phyloP scores from a whole-genome alignment of 2,113 vertebrate species.

The Reinhardtius hippoglossoides region DNA sequence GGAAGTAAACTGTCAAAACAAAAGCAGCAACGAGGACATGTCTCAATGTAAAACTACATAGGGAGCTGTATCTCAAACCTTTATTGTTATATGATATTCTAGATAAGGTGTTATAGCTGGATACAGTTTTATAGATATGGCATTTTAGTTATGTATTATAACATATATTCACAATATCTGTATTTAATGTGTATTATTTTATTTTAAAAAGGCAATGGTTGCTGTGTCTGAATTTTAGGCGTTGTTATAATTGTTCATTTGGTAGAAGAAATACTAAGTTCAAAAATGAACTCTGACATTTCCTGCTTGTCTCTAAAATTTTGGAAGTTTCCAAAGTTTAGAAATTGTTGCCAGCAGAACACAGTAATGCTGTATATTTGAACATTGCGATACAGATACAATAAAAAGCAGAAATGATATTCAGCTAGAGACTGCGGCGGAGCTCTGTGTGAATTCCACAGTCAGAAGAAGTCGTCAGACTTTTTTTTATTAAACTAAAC shows the following conservation, averaged over 20 bases:
- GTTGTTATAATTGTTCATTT: too few relatives aligned
- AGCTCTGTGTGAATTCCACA: too few relatives aligned
- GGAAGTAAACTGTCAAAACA: not conserved
- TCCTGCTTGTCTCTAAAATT: not conserved
- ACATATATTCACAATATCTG: too few relatives aligned
- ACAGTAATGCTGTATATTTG: not conserved
- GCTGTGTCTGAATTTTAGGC: too few relatives aligned
- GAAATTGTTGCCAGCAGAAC: too few relatives aligned
- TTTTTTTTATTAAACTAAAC: too few relatives aligned
- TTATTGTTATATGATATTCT: not conserved
- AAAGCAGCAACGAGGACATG: conserved; percentile 31
- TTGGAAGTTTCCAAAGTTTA: too few relatives aligned
- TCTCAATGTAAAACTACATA: not conserved
- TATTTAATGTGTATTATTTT: not conserved
- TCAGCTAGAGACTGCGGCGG: not conserved
- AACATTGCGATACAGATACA: not conserved
- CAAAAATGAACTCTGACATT: not conserved
- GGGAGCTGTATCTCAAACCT: not conserved
- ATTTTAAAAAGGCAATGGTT: not conserved
- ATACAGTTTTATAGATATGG: not conserved
- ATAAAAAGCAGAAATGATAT: not conserved
- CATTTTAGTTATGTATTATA: not conserved
- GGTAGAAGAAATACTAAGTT: too few relatives aligned
- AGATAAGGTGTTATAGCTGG: not conserved
- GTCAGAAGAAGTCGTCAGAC: not conserved